These are phyloP conservation scores for Ochropleura leucogaster DNA, from an alignment of 2,888 invertebrate genomes.

Conservation along the genomic window DNA sequence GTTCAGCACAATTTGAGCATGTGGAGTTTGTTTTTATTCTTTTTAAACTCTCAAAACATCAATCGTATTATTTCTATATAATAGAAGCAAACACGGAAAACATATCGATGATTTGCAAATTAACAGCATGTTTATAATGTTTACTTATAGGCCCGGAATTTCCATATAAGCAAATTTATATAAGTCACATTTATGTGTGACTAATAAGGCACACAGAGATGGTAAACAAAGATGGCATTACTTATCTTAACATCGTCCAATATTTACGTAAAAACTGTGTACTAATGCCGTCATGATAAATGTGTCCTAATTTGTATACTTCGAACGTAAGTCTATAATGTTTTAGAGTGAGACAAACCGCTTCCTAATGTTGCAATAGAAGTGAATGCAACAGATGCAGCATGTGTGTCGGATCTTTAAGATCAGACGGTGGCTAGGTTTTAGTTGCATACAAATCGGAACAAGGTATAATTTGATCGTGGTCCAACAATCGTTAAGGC, in stretches of 20 bases:
- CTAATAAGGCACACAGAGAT: constrained; percentile 55
- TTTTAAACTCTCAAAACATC: constrained; percentile 7
- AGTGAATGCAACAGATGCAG: constrained; percentile 58
- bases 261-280: constrained; percentile 48
- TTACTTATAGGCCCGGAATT: constrained; percentile 53
- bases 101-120: constrained; percentile 41
- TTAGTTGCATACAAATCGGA: constrained; percentile 73
- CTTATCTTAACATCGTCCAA: constrained; percentile 48
- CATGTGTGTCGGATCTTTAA: constrained; percentile 28
- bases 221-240: constrained; percentile 37
- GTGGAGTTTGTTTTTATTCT: constrained; percentile 21
- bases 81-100: constrained; percentile 27
- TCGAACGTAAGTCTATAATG: background rate
- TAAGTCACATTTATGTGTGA: constrained; percentile 52
- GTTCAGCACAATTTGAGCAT: constrained; percentile 27
- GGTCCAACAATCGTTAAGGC: constrained; percentile 85
- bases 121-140: constrained; percentile 41
- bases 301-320: constrained; percentile 27
- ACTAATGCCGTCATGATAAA: constrained; percentile 9
- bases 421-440: constrained; percentile 46
- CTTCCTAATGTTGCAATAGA: constrained; percentile 45
- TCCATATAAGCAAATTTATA: constrained; percentile 55
- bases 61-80: constrained; percentile 2
- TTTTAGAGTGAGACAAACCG: constrained; percentile 7
- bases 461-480: constrained; percentile 83